phyloP scores from a whole-genome alignment of 2,113 vertebrate genomes.

The Hepsetus odoe region DNA sequence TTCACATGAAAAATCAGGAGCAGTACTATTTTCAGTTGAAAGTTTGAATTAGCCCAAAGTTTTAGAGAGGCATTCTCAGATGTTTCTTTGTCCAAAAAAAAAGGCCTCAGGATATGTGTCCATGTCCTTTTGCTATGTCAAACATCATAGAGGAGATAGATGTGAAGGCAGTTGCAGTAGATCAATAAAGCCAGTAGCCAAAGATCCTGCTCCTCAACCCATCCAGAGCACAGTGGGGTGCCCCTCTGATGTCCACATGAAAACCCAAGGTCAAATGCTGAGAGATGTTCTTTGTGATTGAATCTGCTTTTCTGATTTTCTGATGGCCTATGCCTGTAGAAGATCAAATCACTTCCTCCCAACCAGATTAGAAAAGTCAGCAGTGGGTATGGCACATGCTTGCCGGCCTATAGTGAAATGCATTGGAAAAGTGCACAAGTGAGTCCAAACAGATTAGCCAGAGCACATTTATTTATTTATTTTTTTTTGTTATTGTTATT shows the following conservation, averaged over 20 bases:
- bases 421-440: constrained; percentile 47
- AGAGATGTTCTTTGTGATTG: constrained; percentile 47
- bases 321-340: constrained; percentile 56
- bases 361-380: constrained; percentile 58
- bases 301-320: constrained; percentile 58
- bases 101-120: constrained; percentile 3
- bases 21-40: neutral
- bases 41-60: neutral
- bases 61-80: neutral
- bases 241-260: constrained; percentile 43
- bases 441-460: neutral
- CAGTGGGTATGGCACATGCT: constrained; percentile 34
- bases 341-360: constrained; percentile 67
- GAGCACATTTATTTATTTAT: too few species aligned
- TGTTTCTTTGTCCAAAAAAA: neutral
- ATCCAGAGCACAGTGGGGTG: constrained; percentile 31
- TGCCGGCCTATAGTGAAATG: constrained; percentile 57
- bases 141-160: constrained; percentile 48
- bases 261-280: constrained; percentile 58
- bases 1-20: neutral
- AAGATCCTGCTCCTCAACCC: constrained; percentile 57
- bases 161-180: constrained; percentile 46
- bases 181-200: constrained; percentile 52
- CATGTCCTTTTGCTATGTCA: constrained; percentile 21
- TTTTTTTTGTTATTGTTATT: neutral